Evolutionary conservation across 2,113 vertebrate genomes (phyloP).

Genomic region (Pituophis catenifer): DNA sequence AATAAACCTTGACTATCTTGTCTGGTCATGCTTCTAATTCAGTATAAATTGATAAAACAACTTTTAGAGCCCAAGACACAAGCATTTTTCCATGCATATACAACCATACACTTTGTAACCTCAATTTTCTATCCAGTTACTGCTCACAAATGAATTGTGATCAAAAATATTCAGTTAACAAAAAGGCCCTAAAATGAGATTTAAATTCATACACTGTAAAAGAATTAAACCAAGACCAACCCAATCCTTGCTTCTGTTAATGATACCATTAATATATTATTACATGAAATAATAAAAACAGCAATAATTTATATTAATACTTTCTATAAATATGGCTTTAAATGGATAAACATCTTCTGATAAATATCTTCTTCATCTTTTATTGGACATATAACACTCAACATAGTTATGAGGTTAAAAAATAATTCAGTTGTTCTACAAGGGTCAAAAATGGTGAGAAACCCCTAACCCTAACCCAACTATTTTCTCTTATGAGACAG

Average conservation of each 20-base stretch:
- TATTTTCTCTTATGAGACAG: background rate
- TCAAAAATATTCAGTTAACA: background rate
- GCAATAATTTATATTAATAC: background rate
- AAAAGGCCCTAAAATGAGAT: background rate
- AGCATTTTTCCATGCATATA: background rate
- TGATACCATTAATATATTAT: background rate
- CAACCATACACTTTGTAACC: background rate
- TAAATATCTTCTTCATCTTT: background rate
- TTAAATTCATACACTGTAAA: background rate
- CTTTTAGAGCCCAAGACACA: background rate
- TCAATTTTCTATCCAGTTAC: background rate
- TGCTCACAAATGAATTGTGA: background rate
- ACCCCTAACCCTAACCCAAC: background rate
- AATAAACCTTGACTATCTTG: background rate
- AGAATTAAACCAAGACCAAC: background rate
- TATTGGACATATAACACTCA: background rate
- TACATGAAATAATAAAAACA: background rate
- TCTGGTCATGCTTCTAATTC: background rate
- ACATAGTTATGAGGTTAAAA: background rate
- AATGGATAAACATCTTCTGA: background rate
- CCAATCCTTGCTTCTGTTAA: background rate
- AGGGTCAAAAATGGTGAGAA: background rate
- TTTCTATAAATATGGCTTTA: background rate
- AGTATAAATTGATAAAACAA: background rate
- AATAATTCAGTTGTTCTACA: background rate